Percentiles rank a stretch among this genome's conserved stretches.
Evolutionary conservation across 92 coral and sea anemone species (phyloP).

Genomic region (Porites evermanni): DNA sequence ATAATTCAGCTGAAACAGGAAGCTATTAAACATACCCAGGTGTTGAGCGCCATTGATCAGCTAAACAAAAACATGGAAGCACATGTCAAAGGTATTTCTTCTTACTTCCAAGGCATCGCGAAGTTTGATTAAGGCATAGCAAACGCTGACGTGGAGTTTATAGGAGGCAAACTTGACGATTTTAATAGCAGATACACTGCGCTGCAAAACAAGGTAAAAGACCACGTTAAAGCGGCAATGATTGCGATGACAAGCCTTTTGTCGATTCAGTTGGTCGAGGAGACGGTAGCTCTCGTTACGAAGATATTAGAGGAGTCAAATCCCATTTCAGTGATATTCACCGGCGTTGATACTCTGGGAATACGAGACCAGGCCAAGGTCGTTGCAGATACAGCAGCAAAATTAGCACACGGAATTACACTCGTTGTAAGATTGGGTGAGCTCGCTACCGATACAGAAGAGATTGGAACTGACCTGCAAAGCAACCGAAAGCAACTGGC

Average conservation of each 20-base stretch:
- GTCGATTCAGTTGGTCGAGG: constrained; percentile 36
- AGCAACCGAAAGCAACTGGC: constrained; percentile 47
- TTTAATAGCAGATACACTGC: constrained; percentile 6
- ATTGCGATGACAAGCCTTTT: background rate
- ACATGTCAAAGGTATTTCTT: constrained; percentile 52
- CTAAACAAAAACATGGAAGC: constrained; percentile 49
- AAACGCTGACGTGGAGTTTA: constrained; percentile 52
- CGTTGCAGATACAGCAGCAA: constrained; percentile 50
- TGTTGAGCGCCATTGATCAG: constrained; percentile 46
- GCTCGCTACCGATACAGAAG: constrained; percentile 17
- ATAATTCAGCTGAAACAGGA: constrained; percentile 48
- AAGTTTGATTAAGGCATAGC: constrained; percentile 72
- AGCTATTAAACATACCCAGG: constrained; percentile 47
- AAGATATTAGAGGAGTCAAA: constrained; percentile 39
- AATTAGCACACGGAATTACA: constrained; percentile 24
- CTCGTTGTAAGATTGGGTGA: constrained; percentile 17
- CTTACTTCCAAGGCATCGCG: constrained; percentile 54
- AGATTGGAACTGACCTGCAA: constrained; percentile 35
- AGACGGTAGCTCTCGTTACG: constrained; percentile 25
- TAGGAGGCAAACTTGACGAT: constrained; percentile 24
- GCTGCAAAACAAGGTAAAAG: constrained; percentile 24
- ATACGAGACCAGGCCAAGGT: constrained; percentile 38
- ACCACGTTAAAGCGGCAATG: constrained; percentile 25
- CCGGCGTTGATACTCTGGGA: constrained; percentile 48
- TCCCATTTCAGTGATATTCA: constrained; percentile 52